Base-by-base conservation (phyloP, 2,797 vertebrate genomes). In the Esox lucius region DNA sequence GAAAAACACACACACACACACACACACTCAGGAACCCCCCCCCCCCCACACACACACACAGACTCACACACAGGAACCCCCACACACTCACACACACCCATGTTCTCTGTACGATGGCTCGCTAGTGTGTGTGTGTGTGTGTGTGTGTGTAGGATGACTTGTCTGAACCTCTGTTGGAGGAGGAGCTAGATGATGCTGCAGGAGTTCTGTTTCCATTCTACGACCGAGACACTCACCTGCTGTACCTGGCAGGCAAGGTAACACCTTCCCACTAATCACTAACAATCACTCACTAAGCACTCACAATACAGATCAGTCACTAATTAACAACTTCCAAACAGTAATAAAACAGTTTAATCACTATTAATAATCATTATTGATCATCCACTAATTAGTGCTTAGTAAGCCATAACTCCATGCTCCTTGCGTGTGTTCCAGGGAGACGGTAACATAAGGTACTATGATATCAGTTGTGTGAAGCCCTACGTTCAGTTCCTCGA, bases 141-240 rank as follows among this genome's bases (percentile, higher is more conserved):
- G 42, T 48, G 70, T 74, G 51, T 75, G 11, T 77, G 51, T 49
- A 99, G 97, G 92, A 95, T 17, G 90, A 98, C 88, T 74, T 92
- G 42, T 94, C 94, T 1, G 88, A 94, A 86, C 96, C 98, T 73
- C 91, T 98, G 81, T 79, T 93, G 19, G 95, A 96, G 74, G 96
- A 97, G 76, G 97, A 98, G 62, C 51, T 98, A 80, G 98, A 98
- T 48, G 95, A 95, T 11, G 95, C 94, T 1, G 96, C 96, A 0
- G 97, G 98, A 1, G 93, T 98, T 2, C 87, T 98, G 19, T 98
- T 99, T 77, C 97, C 97, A 0, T 92, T 98, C 88, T 98, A 96
- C 0, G 98, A 99, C 26, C 85, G 91, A 0, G 97, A 99, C 85
- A 97, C 96, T 16, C 89, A 85, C 78, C 94, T 98, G 94, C 92